These are phyloP conservation scores for Notoglanidium macrostoma DNA, from an alignment of 2,797 vertebrate genomes.

Conservation along the genomic window DNA sequence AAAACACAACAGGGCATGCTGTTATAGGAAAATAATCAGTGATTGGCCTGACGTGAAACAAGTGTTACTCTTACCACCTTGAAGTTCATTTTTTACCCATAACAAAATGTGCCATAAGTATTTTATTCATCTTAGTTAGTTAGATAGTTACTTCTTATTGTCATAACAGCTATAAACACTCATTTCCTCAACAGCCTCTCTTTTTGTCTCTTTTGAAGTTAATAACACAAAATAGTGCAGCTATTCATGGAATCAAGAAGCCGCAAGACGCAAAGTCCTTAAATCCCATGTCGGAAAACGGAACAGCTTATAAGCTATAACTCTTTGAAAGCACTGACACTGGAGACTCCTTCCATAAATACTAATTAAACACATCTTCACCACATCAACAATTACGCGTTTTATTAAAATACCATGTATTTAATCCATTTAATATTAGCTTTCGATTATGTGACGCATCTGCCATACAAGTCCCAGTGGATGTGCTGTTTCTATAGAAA, in stretches of 20 bases:
- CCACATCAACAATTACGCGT: background rate
- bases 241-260: background rate
- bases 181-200: background rate
- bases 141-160: background rate
- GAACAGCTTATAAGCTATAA: background rate
- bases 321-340: background rate
- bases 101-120: background rate
- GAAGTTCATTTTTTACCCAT: background rate
- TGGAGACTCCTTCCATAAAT: background rate
- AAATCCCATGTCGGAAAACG: background rate
- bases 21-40: background rate
- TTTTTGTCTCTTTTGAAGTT: background rate
- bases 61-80: background rate
- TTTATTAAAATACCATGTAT: background rate
- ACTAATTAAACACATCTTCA: background rate
- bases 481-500: conserved; percentile 1
- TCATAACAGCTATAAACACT: background rate
- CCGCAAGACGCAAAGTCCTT: background rate
- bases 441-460: background rate
- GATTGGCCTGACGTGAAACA: no score
- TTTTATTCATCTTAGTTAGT: background rate
- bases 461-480: background rate
- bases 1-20: background rate
- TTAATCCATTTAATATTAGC: background rate
- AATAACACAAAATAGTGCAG: background rate